Percentiles rank a stretch among this genome's conserved stretches.
phyloP scores from a whole-genome alignment of 2,797 vertebrate species.

The Ficedula albicollis region DNA sequence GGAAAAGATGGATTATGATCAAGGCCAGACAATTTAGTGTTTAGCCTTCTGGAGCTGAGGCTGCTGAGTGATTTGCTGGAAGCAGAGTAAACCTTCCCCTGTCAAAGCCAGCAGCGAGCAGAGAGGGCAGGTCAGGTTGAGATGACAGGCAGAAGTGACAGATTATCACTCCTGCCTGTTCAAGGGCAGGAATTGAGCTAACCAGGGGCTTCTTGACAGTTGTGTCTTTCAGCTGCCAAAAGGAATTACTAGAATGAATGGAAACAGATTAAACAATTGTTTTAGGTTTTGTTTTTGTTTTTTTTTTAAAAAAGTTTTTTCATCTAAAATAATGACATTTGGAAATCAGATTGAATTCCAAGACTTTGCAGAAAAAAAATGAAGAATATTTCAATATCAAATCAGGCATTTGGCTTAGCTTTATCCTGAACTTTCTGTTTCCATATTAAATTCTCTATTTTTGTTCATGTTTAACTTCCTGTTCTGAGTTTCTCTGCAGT shows the following conservation, averaged over 20 bases:
- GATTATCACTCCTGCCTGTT: neutral
- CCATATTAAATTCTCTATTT: neutral
- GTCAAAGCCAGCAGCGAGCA: neutral
- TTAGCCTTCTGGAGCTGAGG: neutral
- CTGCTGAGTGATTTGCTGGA: neutral
- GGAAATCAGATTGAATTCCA: neutral
- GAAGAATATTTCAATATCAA: neutral
- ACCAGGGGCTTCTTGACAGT: neutral
- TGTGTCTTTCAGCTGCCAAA: neutral
- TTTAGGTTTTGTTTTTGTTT: neutral
- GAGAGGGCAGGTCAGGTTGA: neutral
- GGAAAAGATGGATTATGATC: neutral
- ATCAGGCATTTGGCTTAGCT: neutral
- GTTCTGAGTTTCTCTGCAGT: neutral
- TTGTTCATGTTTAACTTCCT: neutral
- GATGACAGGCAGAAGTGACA: neutral
- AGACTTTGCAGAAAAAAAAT: neutral
- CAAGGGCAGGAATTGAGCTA: neutral
- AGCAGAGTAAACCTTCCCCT: neutral
- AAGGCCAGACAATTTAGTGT: neutral
- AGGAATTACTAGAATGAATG: neutral
- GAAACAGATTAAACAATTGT: neutral
- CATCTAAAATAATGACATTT: neutral
- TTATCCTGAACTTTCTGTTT: neutral
- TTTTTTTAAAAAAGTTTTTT: neutral